These are phyloP conservation scores for Aldrovandia affinis DNA, from an alignment of 2,797 vertebrate genomes.

Conservation along the genomic window DNA sequence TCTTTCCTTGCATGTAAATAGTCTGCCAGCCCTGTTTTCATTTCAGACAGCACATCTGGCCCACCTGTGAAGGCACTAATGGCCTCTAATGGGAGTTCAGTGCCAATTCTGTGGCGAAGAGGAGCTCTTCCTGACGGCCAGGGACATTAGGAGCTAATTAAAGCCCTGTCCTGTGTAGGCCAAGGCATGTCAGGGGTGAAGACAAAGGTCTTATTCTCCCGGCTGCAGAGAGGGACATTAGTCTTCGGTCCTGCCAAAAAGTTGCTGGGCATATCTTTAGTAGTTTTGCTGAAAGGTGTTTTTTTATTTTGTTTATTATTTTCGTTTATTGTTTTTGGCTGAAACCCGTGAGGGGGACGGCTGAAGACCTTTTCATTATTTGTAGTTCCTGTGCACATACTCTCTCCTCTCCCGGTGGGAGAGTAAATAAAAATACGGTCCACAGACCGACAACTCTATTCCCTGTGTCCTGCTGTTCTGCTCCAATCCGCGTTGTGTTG, in stretches of 20 bases:
- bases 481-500: too few relatives aligned
- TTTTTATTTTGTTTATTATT: not conserved
- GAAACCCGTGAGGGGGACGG: too few relatives aligned
- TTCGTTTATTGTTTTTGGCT: not conserved
- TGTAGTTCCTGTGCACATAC: too few relatives aligned
- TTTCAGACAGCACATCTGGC: conserved; percentile 3
- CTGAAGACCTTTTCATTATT: too few relatives aligned
- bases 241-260: not conserved
- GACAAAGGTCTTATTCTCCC: not conserved
- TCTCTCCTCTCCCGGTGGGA: too few relatives aligned
- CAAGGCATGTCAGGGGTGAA: not conserved
- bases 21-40: not conserved
- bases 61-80: conserved; percentile 7
- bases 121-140: not conserved
- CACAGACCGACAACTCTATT: too few relatives aligned
- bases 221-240: not conserved
- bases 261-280: too few relatives aligned
- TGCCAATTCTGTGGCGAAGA: not conserved
- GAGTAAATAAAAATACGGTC: too few relatives aligned
- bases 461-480: too few relatives aligned
- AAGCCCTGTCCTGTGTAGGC: not conserved
- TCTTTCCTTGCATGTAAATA: not conserved
- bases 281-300: not conserved
- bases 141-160: conserved; percentile 10
- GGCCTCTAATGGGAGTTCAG: conserved; percentile 1